Base-by-base conservation (phyloP, 2,797 vertebrate species). In the Sebastes minor region DNA sequence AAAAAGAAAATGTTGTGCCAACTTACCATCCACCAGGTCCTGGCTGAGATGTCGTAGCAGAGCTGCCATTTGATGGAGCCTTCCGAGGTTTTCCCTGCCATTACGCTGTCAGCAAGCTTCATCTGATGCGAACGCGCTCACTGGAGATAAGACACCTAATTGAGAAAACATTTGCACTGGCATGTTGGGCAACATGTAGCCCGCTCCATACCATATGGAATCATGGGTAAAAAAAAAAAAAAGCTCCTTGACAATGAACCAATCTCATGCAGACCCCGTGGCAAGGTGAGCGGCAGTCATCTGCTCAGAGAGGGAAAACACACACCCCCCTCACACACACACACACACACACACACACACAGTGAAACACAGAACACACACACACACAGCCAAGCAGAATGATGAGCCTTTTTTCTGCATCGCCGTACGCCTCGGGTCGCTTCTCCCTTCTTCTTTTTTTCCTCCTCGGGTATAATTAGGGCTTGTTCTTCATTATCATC, bases 21-120 rank as follows among this genome's bases (percentile, higher is more conserved):
- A 97, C 98, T 97, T 95, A 99, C 98, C 98, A 99, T 99, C 98
- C 98, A 99, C 98, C 98, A 99, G 96, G 98, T 99, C 96, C 98
- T 97, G 97, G 98, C 98, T 91, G 98, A 99, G 97, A 99, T 99
- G 97, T 99, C 98, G 97, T 99, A 99, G 97, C 98, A 99, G 92
- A 99, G 98, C 97, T 99, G 98, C 98, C 98, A 99, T 97, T 99
- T 99, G 97, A 99, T 98, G 97, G 98, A 99, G 91, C 98, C 98
- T 95, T 99, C 98, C 95, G 98, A 96, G 96, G 95, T 97, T 96
- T 98, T 99, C 91, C 95, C 97, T 97, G 98, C 98, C 98, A 99
- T 99, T 93, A 96, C 96, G 97, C 97, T 97, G 97, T 98, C 98
- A 97, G 97, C 97, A 96, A 97, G 97, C 98, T 97, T 98, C 98